These are phyloP conservation scores for Drosophila eohydei DNA, from an alignment of 2,888 invertebrate genomes.

Conservation along the genomic window DNA sequence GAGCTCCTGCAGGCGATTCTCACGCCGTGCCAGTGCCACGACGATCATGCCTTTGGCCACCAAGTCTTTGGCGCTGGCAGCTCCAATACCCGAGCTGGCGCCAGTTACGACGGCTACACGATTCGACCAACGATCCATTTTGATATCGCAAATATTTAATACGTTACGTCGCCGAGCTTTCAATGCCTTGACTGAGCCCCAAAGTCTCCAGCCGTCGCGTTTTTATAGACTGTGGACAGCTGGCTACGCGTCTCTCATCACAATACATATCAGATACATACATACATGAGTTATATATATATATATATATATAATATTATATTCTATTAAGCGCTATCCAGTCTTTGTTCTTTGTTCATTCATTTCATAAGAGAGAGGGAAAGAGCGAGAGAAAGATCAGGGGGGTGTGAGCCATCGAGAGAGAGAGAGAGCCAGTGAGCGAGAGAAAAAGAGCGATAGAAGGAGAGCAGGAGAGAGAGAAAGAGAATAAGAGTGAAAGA, in stretches of 20 bases:
- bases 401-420: no score
- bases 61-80: constrained; percentile 84
- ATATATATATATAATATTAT: constrained; percentile 9
- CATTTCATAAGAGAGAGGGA: no score
- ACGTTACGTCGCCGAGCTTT: not conserved
- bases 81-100: constrained; percentile 87
- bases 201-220: not conserved
- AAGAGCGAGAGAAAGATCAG: no score
- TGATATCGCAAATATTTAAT: not conserved
- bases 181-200: constrained; percentile 19
- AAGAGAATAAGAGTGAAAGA: no score
- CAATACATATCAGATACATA: not conserved
- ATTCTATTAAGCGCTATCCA: constrained; percentile 5
- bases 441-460: no score
- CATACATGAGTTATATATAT: not conserved
- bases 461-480: no score
- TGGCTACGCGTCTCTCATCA: not conserved
- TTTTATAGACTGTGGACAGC: constrained; percentile 34
- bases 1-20: constrained; percentile 83
- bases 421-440: no score
- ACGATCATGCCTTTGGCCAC: constrained; percentile 86
- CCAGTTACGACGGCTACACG: constrained; percentile 88
- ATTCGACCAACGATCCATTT: constrained; percentile 87
- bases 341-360: not conserved
- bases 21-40: constrained; percentile 86